These are phyloP conservation scores for Malurus alboscapulatus DNA, from an alignment of 2,113 vertebrate genomes.

Conservation along the genomic window DNA sequence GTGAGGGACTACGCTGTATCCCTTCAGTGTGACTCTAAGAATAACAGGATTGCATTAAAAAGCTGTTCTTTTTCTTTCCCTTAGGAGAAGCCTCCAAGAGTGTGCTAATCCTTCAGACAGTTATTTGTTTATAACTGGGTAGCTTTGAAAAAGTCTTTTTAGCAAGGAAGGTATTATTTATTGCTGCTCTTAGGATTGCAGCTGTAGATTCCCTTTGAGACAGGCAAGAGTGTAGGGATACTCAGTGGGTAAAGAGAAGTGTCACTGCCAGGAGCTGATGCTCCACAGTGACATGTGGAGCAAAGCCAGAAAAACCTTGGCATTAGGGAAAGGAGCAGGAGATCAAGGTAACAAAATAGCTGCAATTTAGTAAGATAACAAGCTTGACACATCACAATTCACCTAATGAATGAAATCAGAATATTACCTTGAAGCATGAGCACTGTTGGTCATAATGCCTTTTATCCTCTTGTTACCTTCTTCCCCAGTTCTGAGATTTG, in stretches of 20 bases:
- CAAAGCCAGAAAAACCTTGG: not conserved
- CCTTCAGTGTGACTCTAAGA: not conserved
- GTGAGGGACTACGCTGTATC: rapidly evolving
- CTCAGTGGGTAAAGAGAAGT: not conserved
- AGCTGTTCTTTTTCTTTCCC: not conserved
- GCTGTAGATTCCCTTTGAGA: not conserved
- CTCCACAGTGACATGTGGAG: rapidly evolving
- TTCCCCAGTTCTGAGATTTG: not conserved
- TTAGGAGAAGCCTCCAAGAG: not conserved
- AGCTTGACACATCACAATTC: not conserved
- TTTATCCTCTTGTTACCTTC: not conserved
- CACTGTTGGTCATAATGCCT: not conserved
- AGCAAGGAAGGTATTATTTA: not conserved
- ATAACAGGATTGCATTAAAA: not conserved
- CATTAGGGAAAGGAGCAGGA: not conserved
- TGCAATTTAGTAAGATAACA: not conserved
- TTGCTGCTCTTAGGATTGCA: not conserved
- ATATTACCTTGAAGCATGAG: not conserved
- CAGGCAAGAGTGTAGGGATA: not conserved
- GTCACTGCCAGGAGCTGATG: not conserved
- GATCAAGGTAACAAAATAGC: not conserved
- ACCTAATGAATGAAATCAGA: not conserved
- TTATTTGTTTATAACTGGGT: not conserved
- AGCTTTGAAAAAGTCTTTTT: not conserved
- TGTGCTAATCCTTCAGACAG: not conserved